Evolutionary conservation across 2,888 invertebrate species (phyloP), one percentile per base, ranked within the genome.

Genomic region (Troides aeacus): DNA sequence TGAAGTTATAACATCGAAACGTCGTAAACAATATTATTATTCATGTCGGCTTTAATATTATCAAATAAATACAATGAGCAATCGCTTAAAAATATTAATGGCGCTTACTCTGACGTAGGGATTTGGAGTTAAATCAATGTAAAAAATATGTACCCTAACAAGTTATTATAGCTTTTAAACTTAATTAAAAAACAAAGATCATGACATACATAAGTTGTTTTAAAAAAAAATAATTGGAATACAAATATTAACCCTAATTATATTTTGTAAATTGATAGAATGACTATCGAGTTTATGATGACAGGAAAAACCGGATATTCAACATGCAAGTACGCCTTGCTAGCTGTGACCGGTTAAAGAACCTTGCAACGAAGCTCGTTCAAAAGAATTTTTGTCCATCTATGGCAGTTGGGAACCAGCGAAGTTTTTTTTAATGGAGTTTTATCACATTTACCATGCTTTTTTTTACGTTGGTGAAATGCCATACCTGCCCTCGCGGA

Each of bases 281-380:
- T 30, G 69, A 69, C 58, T 66, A 66, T 46, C 42, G 69, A 69
- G 12, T 66, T 66, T 21, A 36, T 12, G 30, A 24, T 17, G 18
- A 97, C 96, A 1, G 99, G 99, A 0, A 99, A 99, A 92, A 88
- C 94, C 21, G 97, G 99, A 99, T 81, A 98, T 99, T 75, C 94
- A 96, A 97, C 98, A 79, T 97, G 97, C 58, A 99, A 99, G 87
- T 99, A 99, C 85, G 94, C 97, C 0, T 99, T 99, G 99, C 88
- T 98, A 64, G 95, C 96, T 1, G 96, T 98, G 1, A 95, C 96
- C 18, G 97, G 30, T 97, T 56, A 92, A 98, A 74, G 95, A 97
- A 84, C 93, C 95, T 63, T 96, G 95, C 23, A 94, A 92, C 66
- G 88, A 93, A 0, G 88, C 93, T 6, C 96, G 97, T 78, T 93